These are phyloP conservation scores for Callaeas wilsoni DNA, from an alignment of 2,113 vertebrate genomes.

Conservation along the genomic window DNA sequence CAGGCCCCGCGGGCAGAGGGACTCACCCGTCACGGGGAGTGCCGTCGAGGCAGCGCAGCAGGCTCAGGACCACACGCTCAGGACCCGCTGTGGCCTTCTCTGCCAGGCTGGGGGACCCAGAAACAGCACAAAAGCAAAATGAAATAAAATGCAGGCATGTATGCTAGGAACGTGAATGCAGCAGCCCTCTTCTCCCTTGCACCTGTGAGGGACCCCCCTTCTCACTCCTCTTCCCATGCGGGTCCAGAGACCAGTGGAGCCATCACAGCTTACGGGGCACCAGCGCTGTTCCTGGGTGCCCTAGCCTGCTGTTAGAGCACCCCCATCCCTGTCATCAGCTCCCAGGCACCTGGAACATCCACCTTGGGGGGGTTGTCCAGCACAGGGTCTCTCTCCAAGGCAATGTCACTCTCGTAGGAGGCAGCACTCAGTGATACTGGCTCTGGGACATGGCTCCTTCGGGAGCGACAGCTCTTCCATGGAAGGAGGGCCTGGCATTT, in stretches of 20 bases:
- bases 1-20: not conserved
- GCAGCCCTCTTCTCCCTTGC: not conserved
- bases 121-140: not conserved
- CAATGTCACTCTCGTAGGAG: not conserved
- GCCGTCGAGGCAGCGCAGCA: rapidly evolving
- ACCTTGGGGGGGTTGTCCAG: not conserved
- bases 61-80: not conserved
- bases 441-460: not conserved
- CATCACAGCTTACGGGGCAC: rapidly evolving
- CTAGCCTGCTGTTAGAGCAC: not conserved
- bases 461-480: rapidly evolving
- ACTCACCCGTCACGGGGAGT: not conserved
- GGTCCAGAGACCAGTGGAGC: not conserved
- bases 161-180: too few species aligned
- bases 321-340: not conserved
- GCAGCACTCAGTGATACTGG: not conserved
- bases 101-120: not conserved
- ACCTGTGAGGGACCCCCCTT: not conserved
- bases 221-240: rapidly evolving
- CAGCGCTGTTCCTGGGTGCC: not conserved
- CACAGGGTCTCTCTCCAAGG: not conserved
- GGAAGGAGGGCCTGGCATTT: not conserved
- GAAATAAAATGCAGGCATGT: rapidly evolving
- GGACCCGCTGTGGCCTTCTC: rapidly evolving
- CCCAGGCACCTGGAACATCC: not conserved